Evolutionary conservation across 2,888 invertebrate genomes (phyloP), one percentile per base, ranked within the genome.

Genomic region (Cotesia congregata): DNA sequence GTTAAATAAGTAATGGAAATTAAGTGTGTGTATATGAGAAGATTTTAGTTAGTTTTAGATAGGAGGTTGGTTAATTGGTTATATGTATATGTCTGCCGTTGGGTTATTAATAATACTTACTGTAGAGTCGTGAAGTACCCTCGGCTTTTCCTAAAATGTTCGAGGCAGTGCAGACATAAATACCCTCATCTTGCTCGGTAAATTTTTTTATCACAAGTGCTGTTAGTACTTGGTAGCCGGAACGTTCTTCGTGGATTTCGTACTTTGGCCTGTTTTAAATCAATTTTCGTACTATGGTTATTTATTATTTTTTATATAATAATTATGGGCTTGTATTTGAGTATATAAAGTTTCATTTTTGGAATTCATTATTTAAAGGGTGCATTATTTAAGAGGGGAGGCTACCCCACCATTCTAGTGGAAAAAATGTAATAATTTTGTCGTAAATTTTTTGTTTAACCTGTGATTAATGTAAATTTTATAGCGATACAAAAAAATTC

Each of bases 121-220:
- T 92, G 86, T 95, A 95, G 71, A 95, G 91, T 84, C 95, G 91
- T 72, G 95, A 91, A 0, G 94, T 94, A 64, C 94, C 94, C 87
- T 95, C 95, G 17, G 94, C 94, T 85, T 93, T 93, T 77, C 95
- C 95, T 71, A 95, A 90, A 1, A 95, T 95, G 90, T 95, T 95
- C 75, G 94, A 94, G 75, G 95, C 94, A 75, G 95, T 93, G 85
- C 96, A 96, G 88, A 94, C 94, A 90, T 95, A 95, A 41, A 94
- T 94, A 64, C 95, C 95, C 82, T 94, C 91, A 86, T 94, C 93
- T 69, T 91, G 89, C 82, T 88, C 89, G 61, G 91, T 91, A 85
- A 94, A 93, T 87, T 92, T 91, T 73, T 92, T 90, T 84, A 94
- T 93, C 59, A 92, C 91, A 76, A 94, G 91, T 92, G 93, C 93